These are phyloP conservation scores for Nineta flava DNA, from an alignment of 2,888 invertebrate genomes.

Conservation along the genomic window DNA sequence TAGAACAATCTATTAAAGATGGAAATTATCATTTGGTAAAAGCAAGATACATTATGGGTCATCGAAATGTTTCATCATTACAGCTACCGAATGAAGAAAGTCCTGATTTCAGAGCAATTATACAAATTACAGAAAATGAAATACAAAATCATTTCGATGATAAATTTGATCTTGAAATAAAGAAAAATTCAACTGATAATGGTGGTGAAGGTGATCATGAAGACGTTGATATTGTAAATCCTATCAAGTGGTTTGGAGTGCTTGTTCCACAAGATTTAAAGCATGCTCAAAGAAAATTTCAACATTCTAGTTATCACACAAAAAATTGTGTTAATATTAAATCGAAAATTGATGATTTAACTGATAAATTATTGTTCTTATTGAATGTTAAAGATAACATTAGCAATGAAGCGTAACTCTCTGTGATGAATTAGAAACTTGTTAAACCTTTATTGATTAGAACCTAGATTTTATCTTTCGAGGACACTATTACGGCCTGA, in stretches of 20 bases:
- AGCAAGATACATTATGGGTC: constrained; percentile 63
- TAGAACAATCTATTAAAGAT: constrained; percentile 50
- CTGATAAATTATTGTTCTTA: constrained; percentile 22
- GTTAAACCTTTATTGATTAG: no score
- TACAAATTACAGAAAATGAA: constrained; percentile 24
- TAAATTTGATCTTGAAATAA: constrained; percentile 23
- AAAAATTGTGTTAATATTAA: constrained; percentile 57
- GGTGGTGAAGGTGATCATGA: constrained; percentile 22
- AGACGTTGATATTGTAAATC: constrained; percentile 32
- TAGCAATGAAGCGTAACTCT: constrained; percentile 8
- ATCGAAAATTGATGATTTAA: constrained; percentile 32
- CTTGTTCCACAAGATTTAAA: constrained; percentile 66
- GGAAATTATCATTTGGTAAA: constrained; percentile 64
- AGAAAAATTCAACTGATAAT: constrained; percentile 22
- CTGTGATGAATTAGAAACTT: no score
- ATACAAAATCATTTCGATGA: constrained; percentile 14
- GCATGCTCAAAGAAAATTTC: constrained; percentile 57
- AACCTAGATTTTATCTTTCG: no score
- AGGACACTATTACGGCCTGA: background rate
- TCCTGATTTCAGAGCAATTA: constrained; percentile 30
- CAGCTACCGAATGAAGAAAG: constrained; percentile 53
- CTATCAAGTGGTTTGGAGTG: constrained; percentile 76
- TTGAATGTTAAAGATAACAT: constrained; percentile 15
- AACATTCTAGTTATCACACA: constrained; percentile 46
- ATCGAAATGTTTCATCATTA: constrained; percentile 49